Evolutionary conservation across 2,888 invertebrate species (phyloP), one percentile per base, ranked within the genome.

Genomic region (Omphaloscelis lunosa): DNA sequence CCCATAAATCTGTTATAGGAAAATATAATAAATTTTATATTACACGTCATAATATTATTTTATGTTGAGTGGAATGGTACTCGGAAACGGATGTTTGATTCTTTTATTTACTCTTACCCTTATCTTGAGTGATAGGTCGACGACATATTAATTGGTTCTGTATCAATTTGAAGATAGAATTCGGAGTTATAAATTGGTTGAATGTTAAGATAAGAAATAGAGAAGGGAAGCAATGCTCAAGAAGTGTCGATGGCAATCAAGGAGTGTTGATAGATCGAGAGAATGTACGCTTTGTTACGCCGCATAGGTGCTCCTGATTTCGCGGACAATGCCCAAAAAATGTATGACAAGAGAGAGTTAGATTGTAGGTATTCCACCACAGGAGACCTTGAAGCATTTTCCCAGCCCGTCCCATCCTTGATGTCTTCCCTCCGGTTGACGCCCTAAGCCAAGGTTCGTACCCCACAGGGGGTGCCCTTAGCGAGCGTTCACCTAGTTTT

Each of bases 71-170:
- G 76, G 53, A 53, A 76, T 41, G 67, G 67, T 80, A 76, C 82
- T 89, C 84, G 89, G 90, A 91, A 91, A 81, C 92, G 92, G 93
- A 93, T 92, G 92, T 92, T 91, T 91, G 87, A 73, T 87, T 77
- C 83, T 89, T 91, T 90, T 90, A 90, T 91, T 89, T 87, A 89
- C 87, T 88, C 88, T 85, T 78, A 86, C 81, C 71, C 82, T 88
- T 91, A 91, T 92, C 92, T 75, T 41, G 59, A 67, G 79, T 79
- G 79, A 80, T 83, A 86, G 75, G 65, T 68, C 78, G 85, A 80
- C 48, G 87, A 88, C 82, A 81, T 81, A 80, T 82, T 89, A 75
- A 82, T 80, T 87, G 80, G 65, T 72, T 75, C 59, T 74, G 4
- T 69, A 70, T 72, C 68, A 72, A 23, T 77, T 73, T 53, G 53